These are phyloP conservation scores for Notarius quadriscutis DNA, from an alignment of 2,113 vertebrate genomes.

Conservation along the genomic window DNA sequence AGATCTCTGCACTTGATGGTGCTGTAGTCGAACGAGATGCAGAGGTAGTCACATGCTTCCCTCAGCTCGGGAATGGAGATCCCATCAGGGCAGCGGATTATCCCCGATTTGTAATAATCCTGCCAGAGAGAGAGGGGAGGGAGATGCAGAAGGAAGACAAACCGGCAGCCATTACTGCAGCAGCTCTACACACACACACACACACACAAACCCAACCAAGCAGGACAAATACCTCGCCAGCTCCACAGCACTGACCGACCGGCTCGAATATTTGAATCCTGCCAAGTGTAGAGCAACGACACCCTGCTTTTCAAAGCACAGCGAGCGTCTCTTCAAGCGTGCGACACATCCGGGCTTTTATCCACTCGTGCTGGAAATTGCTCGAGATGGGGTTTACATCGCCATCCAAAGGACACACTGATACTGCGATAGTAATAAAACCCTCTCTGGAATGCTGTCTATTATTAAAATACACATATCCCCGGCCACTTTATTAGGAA, in stretches of 20 bases:
- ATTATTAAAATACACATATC: too few species aligned
- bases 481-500: too few species aligned
- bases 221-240: constrained; percentile 55
- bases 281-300: constrained; percentile 30
- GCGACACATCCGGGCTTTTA: background rate
- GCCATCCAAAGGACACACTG: background rate
- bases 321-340: background rate
- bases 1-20: constrained; percentile 99
- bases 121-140: constrained; percentile 64
- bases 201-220: constrained; percentile 6
- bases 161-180: constrained; percentile 71
- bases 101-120: constrained; percentile 99
- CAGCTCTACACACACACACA: constrained; percentile 42
- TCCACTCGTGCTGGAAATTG: background rate
- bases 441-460: background rate
- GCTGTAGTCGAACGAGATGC: constrained; percentile 97
- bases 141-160: constrained; percentile 24
- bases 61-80: constrained; percentile 98
- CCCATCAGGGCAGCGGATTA: constrained; percentile 98
- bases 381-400: background rate
- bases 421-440: background rate
- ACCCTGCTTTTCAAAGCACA: background rate
- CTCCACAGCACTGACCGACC: constrained; percentile 29
- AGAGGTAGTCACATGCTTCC: constrained; percentile 99
- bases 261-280: constrained; percentile 46